These are phyloP conservation scores for Zapus hudsonius DNA, from an alignment of 2,113 vertebrate species.

Conservation along the genomic window DNA sequence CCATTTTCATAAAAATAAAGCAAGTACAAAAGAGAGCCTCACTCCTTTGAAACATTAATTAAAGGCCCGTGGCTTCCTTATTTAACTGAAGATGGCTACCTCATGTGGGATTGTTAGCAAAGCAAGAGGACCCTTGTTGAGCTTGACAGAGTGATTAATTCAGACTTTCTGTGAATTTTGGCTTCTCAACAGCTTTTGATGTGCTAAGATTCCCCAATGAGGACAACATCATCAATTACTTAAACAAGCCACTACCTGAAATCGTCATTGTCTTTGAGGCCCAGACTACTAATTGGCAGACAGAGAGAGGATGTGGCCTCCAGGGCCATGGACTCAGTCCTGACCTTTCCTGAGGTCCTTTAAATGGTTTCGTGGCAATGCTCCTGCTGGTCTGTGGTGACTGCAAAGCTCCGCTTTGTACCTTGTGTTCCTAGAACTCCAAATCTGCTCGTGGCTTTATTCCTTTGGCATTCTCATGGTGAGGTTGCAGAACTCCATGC, in stretches of 20 bases:
- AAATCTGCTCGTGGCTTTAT: background rate
- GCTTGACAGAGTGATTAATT: slow-evolving; percentile 75
- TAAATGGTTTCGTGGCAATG: background rate
- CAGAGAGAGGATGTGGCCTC: background rate
- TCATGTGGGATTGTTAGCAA: slow-evolving; percentile 70
- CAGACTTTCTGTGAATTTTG: slow-evolving; percentile 64
- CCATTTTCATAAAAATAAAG: background rate
- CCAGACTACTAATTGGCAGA: background rate
- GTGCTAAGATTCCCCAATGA: slow-evolving; percentile 66
- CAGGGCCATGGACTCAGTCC: background rate
- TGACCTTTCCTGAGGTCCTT: background rate
- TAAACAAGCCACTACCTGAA: slow-evolving; percentile 47
- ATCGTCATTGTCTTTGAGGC: background rate
- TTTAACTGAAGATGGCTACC: slow-evolving; percentile 63
- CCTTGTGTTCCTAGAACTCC: background rate
- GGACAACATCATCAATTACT: slow-evolving; percentile 63
- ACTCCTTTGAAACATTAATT: slow-evolving; percentile 67
- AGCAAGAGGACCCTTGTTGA: slow-evolving; percentile 65
- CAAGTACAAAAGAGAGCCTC: background rate
- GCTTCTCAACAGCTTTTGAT: slow-evolving; percentile 70
- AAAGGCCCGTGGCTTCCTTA: slow-evolving; percentile 50
- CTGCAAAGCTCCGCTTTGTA: background rate
- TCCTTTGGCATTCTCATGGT: background rate
- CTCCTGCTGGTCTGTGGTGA: background rate
- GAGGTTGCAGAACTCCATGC: accelerated